Evolutionary conservation across 2,797 vertebrate species (phyloP).

Genomic region (Eremophila alpestris): DNA sequence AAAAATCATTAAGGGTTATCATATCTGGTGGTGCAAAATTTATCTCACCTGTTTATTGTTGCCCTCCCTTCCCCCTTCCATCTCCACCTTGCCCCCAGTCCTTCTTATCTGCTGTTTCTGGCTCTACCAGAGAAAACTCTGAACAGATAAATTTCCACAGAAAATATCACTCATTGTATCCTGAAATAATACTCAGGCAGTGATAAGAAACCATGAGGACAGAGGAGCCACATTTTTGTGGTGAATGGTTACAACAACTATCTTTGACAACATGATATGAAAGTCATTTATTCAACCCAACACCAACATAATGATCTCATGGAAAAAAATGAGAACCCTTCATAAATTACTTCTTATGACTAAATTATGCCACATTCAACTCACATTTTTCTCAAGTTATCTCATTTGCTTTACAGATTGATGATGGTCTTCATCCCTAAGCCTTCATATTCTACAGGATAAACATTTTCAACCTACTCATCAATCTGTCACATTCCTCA

Average conservation of each 20-base stretch:
- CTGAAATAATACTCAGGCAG: constrained; percentile 8
- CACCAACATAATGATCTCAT: constrained; percentile 15
- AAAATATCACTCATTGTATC: not conserved
- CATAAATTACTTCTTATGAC: constrained; percentile 61
- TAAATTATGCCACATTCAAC: constrained; percentile 52
- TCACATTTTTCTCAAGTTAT: constrained; percentile 65
- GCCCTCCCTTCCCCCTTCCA: too few species aligned
- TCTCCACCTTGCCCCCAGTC: not conserved
- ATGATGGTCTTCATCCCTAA: constrained; percentile 45
- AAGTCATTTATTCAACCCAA: constrained; percentile 61
- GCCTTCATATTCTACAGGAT: constrained; percentile 38
- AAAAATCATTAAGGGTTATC: not conserved
- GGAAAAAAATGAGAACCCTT: constrained; percentile 43
- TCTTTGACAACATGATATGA: constrained; percentile 55
- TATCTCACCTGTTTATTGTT: not conserved
- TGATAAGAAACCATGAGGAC: constrained; percentile 12
- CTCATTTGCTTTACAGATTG: constrained; percentile 55
- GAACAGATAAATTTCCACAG: not conserved
- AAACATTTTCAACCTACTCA: constrained; percentile 55
- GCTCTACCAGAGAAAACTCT: not conserved
- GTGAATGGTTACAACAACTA: constrained; percentile 53
- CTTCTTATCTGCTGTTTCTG: not conserved
- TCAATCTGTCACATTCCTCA: constrained; percentile 53
- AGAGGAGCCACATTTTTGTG: constrained; percentile 15
- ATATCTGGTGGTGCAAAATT: not conserved